Base-by-base conservation (phyloP, 2,113 vertebrate genomes). In the Oryzias celebensis region DNA sequence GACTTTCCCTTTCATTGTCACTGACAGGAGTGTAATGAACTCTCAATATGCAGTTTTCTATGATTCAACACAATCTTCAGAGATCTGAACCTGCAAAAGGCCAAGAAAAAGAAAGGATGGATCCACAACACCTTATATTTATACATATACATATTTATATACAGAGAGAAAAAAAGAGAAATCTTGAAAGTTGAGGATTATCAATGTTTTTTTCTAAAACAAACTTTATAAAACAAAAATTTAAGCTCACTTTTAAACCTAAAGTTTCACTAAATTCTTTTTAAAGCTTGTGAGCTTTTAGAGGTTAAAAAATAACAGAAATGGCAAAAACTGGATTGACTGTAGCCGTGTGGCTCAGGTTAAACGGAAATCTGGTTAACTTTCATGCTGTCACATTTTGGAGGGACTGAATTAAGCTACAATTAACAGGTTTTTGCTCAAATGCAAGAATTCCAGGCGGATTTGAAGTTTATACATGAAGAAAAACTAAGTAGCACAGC, bases 1-100 rank as follows among this genome's bases (percentile, higher is more conserved):
- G 83, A 90, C 83, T 83, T 88, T 91, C 88, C 87, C 79, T 90
- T 92, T 90, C 83, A 78, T 81, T 76, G 75, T 85, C 62, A 70
- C 80, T 73, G 68, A 89, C 80, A 86, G 69, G 81, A 89, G 84
- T 77, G 31, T 41, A 82, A 85, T 75, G 86, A 73, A 77, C 68
- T 84, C 81, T 89, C 77, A 90, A 85, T 75, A 86, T 68, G 22
- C 75, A 78, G 71, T 49, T 81, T 56, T 81, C 72, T 18, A 82
- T 58, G 18, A 46, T 42, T 81, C 43, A 73, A 76, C 50, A 71
- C 77, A 72, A 78, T 78, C 78, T 86, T 87, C 83, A 75, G 75
- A 81, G 83, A 85, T 83, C 86, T 79, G 74, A 7, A 70, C 71
- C 77, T 81, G 80, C 65, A 85, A 83, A 87, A 83, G 84, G 82